These are phyloP conservation scores for Pachypeltis micranthus DNA, from an alignment of 1,140 invertebrate genomes.

Conservation along the genomic window DNA sequence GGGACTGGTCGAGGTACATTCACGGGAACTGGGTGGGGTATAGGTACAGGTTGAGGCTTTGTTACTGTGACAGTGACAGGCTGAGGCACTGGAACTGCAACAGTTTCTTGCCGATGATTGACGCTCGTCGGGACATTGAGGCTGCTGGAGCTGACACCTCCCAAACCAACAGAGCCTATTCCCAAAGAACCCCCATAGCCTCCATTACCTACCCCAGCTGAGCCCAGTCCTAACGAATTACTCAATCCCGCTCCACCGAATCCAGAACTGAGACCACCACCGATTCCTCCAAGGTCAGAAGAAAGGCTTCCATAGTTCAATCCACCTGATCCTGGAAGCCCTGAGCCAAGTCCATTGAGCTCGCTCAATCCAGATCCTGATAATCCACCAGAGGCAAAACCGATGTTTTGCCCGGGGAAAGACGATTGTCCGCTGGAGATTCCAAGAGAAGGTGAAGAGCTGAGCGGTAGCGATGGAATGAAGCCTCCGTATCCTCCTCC, in stretches of 20 bases:
- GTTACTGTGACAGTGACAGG: slow-evolving; percentile 29
- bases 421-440: too few species aligned
- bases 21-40: slow-evolving; percentile 18
- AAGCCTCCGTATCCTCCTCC: too few species aligned
- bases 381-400: too few species aligned
- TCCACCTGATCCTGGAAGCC: background rate
- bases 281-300: background rate
- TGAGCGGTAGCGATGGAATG: too few species aligned
- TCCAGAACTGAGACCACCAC: background rate
- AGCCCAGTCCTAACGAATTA: background rate
- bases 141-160: background rate
- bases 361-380: too few species aligned
- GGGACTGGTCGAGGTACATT: slow-evolving; percentile 10
- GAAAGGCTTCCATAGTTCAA: background rate
- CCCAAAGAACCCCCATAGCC: background rate
- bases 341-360: too few species aligned
- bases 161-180: background rate
- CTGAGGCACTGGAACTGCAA: slow-evolving; percentile 33
- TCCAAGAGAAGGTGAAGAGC: too few species aligned
- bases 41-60: slow-evolving; percentile 12
- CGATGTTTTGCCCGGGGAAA: too few species aligned
- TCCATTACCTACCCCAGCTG: too few species aligned
- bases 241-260: background rate
- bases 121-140: background rate
- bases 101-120: slow-evolving; percentile 17